These are phyloP conservation scores for Arvicanthis niloticus DNA, from an alignment of 2,113 vertebrate species.

Conservation along the genomic window DNA sequence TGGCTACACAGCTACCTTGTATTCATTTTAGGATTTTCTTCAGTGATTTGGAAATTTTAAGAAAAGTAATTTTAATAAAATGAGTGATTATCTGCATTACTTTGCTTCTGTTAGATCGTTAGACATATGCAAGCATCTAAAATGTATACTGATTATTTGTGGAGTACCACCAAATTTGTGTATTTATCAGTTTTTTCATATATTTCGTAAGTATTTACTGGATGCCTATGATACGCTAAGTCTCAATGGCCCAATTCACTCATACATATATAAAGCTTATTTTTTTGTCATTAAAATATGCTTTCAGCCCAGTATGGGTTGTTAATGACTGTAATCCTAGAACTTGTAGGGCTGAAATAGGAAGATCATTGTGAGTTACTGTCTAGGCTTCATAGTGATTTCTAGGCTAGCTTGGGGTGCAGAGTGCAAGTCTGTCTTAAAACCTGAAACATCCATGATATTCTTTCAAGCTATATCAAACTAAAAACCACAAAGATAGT, in stretches of 20 bases:
- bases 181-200: conserved; percentile 28
- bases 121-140: not conserved
- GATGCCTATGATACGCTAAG: not conserved
- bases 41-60: conserved; percentile 13
- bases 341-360: not conserved
- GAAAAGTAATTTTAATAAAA: not conserved
- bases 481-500: not conserved
- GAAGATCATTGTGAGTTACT: not conserved
- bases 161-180: conserved; percentile 16
- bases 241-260: not conserved
- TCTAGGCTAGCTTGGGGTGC: not conserved
- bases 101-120: conserved; percentile 27
- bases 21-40: conserved; percentile 54
- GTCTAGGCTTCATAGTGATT: not conserved
- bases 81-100: not conserved
- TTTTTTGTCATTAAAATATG: not conserved
- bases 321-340: not conserved
- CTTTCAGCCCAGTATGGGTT: not conserved
- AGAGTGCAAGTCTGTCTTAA: not conserved
- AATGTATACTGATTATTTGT: conserved; percentile 36
- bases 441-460: not conserved
- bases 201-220: not conserved
- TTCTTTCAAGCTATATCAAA: not conserved
- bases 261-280: not conserved
- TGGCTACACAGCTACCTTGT: not conserved